These are phyloP conservation scores for Tridacna gigas DNA, from an alignment of 2,888 invertebrate genomes.

Conservation along the genomic window DNA sequence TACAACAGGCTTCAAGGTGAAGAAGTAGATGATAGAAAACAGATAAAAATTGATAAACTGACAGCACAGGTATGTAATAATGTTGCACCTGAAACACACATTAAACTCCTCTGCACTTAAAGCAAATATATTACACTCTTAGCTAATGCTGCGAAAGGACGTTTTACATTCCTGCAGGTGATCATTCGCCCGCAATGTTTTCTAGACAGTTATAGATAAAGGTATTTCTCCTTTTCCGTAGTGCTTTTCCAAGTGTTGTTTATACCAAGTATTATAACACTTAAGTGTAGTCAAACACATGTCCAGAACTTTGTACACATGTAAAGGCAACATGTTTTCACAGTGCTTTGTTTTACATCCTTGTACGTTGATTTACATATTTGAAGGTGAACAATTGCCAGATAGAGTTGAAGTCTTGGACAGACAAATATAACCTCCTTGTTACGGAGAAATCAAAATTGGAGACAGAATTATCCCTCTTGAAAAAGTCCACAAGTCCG, in stretches of 20 bases:
- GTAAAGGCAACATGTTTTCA: not conserved
- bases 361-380: not conserved
- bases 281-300: no score
- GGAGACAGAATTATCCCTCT: constrained; percentile 66
- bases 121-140: no score
- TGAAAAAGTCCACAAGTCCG: constrained; percentile 44
- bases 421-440: constrained; percentile 63
- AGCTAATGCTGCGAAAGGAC: no score
- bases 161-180: no score
- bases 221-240: no score
- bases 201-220: no score
- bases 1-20: constrained; percentile 62
- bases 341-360: not conserved
- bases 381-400: constrained; percentile 70
- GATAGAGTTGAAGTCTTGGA: constrained; percentile 67
- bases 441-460: constrained; percentile 70
- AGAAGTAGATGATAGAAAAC: constrained; percentile 68
- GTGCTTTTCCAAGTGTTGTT: no score
- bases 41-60: constrained; percentile 75
- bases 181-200: no score
- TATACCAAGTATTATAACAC: no score
- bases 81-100: no score
- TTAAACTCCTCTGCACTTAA: no score
- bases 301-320: no score
- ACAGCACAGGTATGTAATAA: constrained; percentile 67